Evolutionary conservation across 2,113 vertebrate genomes (phyloP).

Genomic region (Leptocoma aspasia): DNA sequence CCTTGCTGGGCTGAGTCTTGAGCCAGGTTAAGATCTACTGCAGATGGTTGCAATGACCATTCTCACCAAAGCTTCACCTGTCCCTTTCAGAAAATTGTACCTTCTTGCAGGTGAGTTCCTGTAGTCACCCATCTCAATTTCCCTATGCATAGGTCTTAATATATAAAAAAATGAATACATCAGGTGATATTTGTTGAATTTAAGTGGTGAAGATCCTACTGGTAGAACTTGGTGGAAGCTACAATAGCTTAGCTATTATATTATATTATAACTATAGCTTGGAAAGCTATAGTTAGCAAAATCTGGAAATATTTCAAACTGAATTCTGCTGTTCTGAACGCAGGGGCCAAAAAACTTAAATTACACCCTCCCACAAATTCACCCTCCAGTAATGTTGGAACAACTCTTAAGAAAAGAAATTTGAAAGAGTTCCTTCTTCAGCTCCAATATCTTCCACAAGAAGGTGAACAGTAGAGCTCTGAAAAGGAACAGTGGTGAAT

Average conservation of each 20-base stretch:
- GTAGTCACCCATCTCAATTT: not conserved
- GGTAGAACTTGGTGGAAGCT: not conserved
- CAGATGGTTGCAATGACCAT: not conserved
- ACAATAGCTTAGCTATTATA: too few relatives aligned
- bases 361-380: not conserved
- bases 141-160: not conserved
- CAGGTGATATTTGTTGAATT: not conserved
- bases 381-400: slow-evolving; percentile 36
- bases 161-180: not conserved
- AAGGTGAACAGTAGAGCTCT: slow-evolving; percentile 61
- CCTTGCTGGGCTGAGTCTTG: not conserved
- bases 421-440: slow-evolving; percentile 74
- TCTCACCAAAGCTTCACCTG: not conserved
- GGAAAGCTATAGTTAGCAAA: not conserved
- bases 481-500: slow-evolving; percentile 69
- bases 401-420: slow-evolving; percentile 68
- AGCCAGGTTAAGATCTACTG: not conserved
- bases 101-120: not conserved
- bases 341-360: slow-evolving; percentile 22
- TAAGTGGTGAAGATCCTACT: slow-evolving; percentile 5
- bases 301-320: not conserved
- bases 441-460: slow-evolving; percentile 34
- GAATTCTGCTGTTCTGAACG: slow-evolving; percentile 21
- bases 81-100: not conserved
- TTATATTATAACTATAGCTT: too few relatives aligned